phyloP scores from a whole-genome alignment of 2,888 invertebrate genomes.

The Drosophila anceps region DNA sequence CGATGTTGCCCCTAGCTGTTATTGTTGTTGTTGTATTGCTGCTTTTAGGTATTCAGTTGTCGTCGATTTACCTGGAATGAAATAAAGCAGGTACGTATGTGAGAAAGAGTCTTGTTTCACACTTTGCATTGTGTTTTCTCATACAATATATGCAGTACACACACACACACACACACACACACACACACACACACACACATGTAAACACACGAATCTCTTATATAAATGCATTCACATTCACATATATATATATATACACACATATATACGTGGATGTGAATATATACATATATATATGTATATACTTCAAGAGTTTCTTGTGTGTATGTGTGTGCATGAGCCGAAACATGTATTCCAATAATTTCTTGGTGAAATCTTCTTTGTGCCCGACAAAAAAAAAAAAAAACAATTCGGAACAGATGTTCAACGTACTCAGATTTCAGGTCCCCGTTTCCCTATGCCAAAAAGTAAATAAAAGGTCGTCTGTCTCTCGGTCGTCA shows the following conservation, averaged over 20 bases:
- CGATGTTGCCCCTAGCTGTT: slow-evolving; percentile 53
- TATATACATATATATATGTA: slow-evolving; percentile 7
- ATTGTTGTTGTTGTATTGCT: slow-evolving; percentile 46
- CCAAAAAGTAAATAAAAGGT: slow-evolving; percentile 65
- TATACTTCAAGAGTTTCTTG: slow-evolving; percentile 32
- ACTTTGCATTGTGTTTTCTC: slow-evolving; percentile 70
- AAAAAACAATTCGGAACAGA: slow-evolving; percentile 62
- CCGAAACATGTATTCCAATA: slow-evolving; percentile 45
- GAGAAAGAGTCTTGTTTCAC: slow-evolving; percentile 80
- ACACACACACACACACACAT: too few relatives aligned
- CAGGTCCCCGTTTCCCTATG: slow-evolving; percentile 59
- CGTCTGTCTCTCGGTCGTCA: slow-evolving; percentile 31
- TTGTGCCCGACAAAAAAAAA: slow-evolving; percentile 38
- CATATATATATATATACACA: slow-evolving; percentile 13
- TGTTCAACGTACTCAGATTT: slow-evolving; percentile 73
- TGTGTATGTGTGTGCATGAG: slow-evolving; percentile 29
- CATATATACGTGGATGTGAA: neutral
- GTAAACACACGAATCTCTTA: slow-evolving; percentile 20
- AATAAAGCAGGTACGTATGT: slow-evolving; percentile 77
- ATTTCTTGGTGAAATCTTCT: slow-evolving; percentile 75
- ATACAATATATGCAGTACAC: slow-evolving; percentile 31
- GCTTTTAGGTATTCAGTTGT: slow-evolving; percentile 76
- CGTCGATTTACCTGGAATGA: slow-evolving; percentile 79
- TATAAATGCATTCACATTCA: slow-evolving; percentile 51
- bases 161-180: slow-evolving; percentile 24